Evolutionary conservation across 2,113 vertebrate genomes (phyloP).

Genomic region (Tetraodon nigroviridis): DNA sequence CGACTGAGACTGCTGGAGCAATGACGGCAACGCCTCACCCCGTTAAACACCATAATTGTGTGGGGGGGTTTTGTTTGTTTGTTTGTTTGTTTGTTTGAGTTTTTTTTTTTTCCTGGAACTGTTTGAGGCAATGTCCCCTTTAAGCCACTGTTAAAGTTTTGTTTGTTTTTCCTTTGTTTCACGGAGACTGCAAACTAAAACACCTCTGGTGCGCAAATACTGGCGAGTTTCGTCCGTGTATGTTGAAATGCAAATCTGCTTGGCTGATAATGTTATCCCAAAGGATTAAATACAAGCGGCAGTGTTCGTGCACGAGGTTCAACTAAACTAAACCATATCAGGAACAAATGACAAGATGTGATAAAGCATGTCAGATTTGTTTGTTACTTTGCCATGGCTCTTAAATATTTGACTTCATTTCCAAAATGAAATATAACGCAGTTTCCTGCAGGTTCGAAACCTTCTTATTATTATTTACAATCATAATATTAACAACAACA

Average conservation of each 20-base stretch:
- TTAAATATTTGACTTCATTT: neutral
- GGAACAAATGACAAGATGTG: neutral
- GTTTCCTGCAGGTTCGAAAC: neutral
- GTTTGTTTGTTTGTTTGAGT: neutral
- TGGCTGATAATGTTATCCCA: neutral
- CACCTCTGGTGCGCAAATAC: slow-evolving; percentile 32
- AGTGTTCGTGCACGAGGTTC: neutral
- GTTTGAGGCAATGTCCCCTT: slow-evolving; percentile 58
- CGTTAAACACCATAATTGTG: slow-evolving; percentile 77
- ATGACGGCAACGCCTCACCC: slow-evolving; percentile 74
- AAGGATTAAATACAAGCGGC: neutral
- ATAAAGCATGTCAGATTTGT: slow-evolving; percentile 2
- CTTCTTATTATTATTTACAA: slow-evolving; percentile 2
- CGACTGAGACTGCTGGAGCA: slow-evolving; percentile 68
- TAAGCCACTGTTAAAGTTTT: slow-evolving; percentile 51
- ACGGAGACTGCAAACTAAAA: slow-evolving; percentile 6
- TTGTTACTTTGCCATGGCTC: neutral
- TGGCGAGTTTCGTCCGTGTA: slow-evolving; percentile 17
- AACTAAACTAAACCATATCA: neutral
- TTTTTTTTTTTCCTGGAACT: slow-evolving; percentile 50
- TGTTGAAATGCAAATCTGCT: neutral
- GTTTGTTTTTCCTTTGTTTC: neutral
- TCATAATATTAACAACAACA: neutral
- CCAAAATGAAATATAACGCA: neutral
- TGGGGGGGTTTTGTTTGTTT: neutral